Base-by-base conservation (phyloP, 2,113 vertebrate species). In the Corynorhinus townsendii region DNA sequence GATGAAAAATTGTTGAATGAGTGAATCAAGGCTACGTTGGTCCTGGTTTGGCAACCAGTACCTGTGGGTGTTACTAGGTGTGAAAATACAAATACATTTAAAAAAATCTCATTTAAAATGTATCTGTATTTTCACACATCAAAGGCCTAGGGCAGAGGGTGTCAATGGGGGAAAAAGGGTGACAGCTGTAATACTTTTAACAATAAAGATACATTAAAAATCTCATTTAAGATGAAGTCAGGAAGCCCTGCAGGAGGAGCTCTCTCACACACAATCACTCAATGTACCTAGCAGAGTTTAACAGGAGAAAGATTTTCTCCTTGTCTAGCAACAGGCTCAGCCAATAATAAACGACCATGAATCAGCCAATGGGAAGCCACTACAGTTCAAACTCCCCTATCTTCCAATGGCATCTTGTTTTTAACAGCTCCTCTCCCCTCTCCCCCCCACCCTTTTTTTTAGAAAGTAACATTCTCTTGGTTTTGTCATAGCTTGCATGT, bases 41-140 rank as follows among this genome's bases (percentile, higher is more conserved):
- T n/a, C 84, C 11, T 86, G 7, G 20, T 22, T 83, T 90, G 47
- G 15, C 40, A 45, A 59, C 22, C 3, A 81, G 26, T 30, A 62
- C 3, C 0, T 1, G 1, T 30, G 19, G 1, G 0, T 24, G 15
- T 45, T 77, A 38, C 17, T 22, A 62, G 26, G 80, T 64, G 16
- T 62, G 56, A 64, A 82, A 82, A 82, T 20, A 59, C 56, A 24
- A 59, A 59, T 59, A 59, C 56, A 59, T 59, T 59, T 0, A 56
- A 59, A 59, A 19, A 81, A 81, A 43, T 62, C 26, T 43, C 15
- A 40, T 82, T 43, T 82, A 33, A 81, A 59, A 81, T 56, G 5
- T 56, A 56, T 56, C 24, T 24, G 54, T 56, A 56, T 56, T 56
- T 56, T 56, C 54, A 56, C 54, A 56, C 22, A 8, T 56, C 22